Evolutionary conservation across 37 sponge, comb jelly and placozoan genomes (phyloP).

Genomic region (Tethya wilhelma): DNA sequence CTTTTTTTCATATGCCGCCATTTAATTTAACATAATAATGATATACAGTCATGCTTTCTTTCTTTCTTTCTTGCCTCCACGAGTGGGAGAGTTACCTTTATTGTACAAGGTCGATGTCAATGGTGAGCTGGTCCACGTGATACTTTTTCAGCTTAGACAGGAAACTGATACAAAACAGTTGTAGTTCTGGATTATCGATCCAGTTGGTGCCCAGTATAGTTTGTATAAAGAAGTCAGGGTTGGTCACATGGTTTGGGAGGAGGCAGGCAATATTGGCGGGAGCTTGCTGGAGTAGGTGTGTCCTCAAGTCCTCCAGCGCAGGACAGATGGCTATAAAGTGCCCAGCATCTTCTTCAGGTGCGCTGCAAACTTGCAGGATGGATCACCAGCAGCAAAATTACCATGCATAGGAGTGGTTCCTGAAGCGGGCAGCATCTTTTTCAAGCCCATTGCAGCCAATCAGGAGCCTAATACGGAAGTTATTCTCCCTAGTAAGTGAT

Average conservation of each 20-base stretch:
- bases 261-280: background rate
- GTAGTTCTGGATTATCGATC: background rate
- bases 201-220: background rate
- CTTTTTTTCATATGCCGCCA: too few relatives aligned
- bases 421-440: background rate
- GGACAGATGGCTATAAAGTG: background rate
- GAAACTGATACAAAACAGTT: too few relatives aligned
- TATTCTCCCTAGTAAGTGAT: background rate
- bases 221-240: background rate
- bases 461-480: conserved; percentile 7
- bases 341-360: background rate
- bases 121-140: too few relatives aligned
- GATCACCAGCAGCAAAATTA: background rate
- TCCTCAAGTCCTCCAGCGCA: background rate
- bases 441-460: conserved; percentile 19
- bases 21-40: too few relatives aligned
- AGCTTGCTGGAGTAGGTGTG: background rate
- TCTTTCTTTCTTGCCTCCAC: too few relatives aligned
- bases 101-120: too few relatives aligned
- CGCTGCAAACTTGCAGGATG: conserved; percentile 4
- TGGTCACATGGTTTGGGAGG: too few relatives aligned
- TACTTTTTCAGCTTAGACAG: too few relatives aligned
- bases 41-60: too few relatives aligned
- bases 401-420: background rate
- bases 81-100: too few relatives aligned